Conservation (phyloP, 2,113 vertebrate genomes). For the Rhynchomys soricoides region DNA sequence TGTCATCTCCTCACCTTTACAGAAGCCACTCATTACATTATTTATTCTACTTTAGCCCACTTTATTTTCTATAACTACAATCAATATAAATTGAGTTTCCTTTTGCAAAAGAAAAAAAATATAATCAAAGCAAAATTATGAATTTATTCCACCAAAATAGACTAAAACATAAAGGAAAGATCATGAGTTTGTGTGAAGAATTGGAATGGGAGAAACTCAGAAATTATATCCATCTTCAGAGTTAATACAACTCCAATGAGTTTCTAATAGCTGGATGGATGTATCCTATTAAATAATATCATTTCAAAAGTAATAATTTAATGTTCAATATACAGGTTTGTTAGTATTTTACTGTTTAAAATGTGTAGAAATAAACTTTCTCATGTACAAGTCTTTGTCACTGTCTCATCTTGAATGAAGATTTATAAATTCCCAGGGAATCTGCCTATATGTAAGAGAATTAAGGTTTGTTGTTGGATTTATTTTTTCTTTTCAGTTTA, state of each 20-base stretch:
- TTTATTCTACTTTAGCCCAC: not conserved
- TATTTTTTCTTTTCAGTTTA: not conserved
- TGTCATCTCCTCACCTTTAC: not conserved
- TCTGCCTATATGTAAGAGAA: not conserved
- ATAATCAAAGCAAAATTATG: conserved; percentile 9
- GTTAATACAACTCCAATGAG: not conserved
- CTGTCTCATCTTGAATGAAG: not conserved
- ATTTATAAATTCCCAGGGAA: not conserved
- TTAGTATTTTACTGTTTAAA: conserved; percentile 29
- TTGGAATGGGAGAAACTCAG: not conserved
- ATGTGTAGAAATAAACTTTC: conserved; percentile 40
- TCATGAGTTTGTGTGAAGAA: not conserved
- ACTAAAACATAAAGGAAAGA: not conserved
- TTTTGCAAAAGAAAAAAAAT: not conserved
- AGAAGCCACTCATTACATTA: not conserved
- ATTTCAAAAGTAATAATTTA: conserved; percentile 33
- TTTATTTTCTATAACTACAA: not conserved
- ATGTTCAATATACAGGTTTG: not conserved
- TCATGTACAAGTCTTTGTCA: conserved; percentile 20
- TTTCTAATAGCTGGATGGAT: not conserved
- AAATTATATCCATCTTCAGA: not conserved
- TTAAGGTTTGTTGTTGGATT: not conserved
- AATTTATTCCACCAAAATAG: not conserved
- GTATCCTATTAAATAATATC: not conserved
- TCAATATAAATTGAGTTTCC: not conserved